phyloP scores from a whole-genome alignment of 2,888 invertebrate genomes.

The Suillia variegata region DNA sequence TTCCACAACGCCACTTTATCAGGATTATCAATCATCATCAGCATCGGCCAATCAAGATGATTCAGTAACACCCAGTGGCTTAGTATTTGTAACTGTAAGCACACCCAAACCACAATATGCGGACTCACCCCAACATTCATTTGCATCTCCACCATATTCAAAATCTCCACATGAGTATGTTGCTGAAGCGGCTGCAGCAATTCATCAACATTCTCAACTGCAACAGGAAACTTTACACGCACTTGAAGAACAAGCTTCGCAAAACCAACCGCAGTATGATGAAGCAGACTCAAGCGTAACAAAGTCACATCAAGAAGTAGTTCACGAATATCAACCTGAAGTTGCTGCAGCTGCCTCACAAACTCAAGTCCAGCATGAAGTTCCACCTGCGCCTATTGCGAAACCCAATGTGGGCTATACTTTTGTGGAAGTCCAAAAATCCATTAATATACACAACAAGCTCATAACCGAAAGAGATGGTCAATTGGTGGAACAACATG shows the following conservation, averaged over 20 bases:
- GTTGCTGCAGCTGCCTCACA: slow-evolving; percentile 38
- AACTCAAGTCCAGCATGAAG: slow-evolving; percentile 14
- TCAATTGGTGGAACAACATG: slow-evolving; percentile 52
- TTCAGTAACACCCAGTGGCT: slow-evolving; percentile 27
- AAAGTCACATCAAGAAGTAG: slow-evolving; percentile 36
- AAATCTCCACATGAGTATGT: too few species aligned
- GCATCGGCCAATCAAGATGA: background rate
- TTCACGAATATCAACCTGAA: slow-evolving; percentile 45
- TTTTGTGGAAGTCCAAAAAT: slow-evolving; percentile 70
- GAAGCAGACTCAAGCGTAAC: too few species aligned
- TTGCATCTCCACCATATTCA: slow-evolving; percentile 6
- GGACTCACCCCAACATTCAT: background rate
- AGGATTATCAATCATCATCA: slow-evolving; percentile 31
- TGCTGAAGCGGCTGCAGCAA: too few species aligned
- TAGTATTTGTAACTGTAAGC: slow-evolving; percentile 46
- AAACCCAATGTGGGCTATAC: slow-evolving; percentile 62
- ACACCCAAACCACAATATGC: slow-evolving; percentile 25
- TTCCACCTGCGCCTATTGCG: slow-evolving; percentile 28
- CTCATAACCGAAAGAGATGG: slow-evolving; percentile 58
- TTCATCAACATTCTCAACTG: too few species aligned
- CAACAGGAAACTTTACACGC: too few species aligned
- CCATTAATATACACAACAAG: slow-evolving; percentile 62
- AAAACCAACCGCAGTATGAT: slow-evolving; percentile 1
- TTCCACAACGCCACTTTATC: background rate
- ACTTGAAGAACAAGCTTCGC: too few species aligned